phyloP scores from a whole-genome alignment of 2,113 vertebrate genomes.

The Patagioenas fasciata region DNA sequence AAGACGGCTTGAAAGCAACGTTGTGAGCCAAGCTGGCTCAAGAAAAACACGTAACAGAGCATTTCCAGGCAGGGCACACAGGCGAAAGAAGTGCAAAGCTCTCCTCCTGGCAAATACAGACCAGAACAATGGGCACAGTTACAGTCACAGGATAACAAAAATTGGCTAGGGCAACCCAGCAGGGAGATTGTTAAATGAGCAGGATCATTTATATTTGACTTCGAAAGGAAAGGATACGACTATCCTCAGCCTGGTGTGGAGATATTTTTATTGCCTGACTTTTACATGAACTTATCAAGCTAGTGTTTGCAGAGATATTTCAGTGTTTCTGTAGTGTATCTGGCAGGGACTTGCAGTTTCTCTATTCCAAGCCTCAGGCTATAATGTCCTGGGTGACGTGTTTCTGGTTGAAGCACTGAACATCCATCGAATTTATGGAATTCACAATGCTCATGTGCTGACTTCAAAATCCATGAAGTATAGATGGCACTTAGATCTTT shows the following conservation, averaged over 20 bases:
- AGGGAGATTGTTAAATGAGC: constrained; percentile 56
- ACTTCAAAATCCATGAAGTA: constrained; percentile 58
- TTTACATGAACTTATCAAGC: constrained; percentile 50
- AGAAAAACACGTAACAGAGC: neutral
- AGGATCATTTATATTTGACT: constrained; percentile 67
- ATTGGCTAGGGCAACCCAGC: constrained; percentile 22
- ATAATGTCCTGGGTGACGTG: constrained; percentile 3
- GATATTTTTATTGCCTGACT: constrained; percentile 61
- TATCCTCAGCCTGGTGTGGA: constrained; percentile 33
- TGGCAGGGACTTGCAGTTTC: constrained; percentile 44
- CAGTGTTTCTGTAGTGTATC: neutral
- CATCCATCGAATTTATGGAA: neutral
- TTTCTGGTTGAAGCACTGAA: constrained; percentile 8
- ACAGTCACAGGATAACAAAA: neutral
- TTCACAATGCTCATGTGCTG: constrained; percentile 47
- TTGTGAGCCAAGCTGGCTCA: neutral
- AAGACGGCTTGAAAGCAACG: neutral
- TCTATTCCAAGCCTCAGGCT: constrained; percentile 49
- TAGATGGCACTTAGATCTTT: constrained; percentile 11
- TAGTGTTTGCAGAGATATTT: constrained; percentile 47
- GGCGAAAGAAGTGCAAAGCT: neutral
- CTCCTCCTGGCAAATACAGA: neutral
- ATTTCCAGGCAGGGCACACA: neutral
- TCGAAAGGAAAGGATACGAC: constrained; percentile 9
- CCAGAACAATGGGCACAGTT: constrained; percentile 15